These are phyloP conservation scores for Cryptoprocta ferox DNA, from an alignment of 2,797 vertebrate species.

Conservation along the genomic window DNA sequence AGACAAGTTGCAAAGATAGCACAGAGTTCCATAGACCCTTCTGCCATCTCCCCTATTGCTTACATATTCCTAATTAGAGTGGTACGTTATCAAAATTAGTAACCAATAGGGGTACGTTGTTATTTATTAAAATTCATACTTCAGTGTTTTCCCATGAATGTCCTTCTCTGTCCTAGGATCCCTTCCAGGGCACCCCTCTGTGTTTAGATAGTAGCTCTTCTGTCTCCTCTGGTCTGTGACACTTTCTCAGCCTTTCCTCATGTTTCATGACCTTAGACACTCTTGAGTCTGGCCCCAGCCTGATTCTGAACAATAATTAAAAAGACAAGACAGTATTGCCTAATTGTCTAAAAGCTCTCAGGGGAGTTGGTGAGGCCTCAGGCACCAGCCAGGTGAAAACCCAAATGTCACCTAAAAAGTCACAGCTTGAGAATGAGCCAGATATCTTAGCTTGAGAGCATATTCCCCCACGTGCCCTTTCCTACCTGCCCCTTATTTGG, in stretches of 20 bases:
- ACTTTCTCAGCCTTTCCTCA: background rate
- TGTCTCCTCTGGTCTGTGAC: background rate
- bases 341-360: background rate
- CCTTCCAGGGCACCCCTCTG: background rate
- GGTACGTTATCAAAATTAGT: background rate
- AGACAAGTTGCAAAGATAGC: background rate
- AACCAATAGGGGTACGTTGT: background rate
- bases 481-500: background rate
- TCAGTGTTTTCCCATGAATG: background rate
- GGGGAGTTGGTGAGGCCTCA: background rate
- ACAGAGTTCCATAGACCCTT: background rate
- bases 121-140: background rate
- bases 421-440: background rate
- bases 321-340: background rate
- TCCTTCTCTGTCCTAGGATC: background rate
- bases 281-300: background rate
- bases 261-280: background rate
- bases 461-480: background rate
- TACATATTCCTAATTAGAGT: background rate
- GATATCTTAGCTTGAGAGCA: background rate
- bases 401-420: background rate
- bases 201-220: background rate
- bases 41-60: background rate
- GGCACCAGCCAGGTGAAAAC: background rate
- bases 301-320: background rate